phyloP scores from a whole-genome alignment of 2,888 invertebrate species.

The Enoplolaimus lenunculus region DNA sequence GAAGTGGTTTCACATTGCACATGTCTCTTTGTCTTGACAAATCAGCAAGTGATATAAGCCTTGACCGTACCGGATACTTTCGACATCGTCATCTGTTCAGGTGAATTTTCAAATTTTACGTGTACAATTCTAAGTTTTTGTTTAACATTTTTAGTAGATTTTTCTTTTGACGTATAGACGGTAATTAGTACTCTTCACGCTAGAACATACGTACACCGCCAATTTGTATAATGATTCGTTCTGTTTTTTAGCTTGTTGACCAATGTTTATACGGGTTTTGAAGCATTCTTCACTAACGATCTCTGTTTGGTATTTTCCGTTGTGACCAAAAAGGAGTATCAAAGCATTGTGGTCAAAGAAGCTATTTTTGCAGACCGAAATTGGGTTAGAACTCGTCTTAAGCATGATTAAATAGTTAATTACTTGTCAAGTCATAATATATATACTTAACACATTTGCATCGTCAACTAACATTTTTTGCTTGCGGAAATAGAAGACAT shows the following conservation, averaged over 20 bases:
- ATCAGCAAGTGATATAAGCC: not conserved
- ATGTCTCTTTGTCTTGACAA: slow-evolving; percentile 3
- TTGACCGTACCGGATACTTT: slow-evolving; percentile 3
- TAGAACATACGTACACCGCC: not conserved
- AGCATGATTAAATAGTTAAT: slow-evolving; percentile 8
- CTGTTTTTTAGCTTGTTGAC: slow-evolving; percentile 46
- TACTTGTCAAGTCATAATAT: too few relatives aligned
- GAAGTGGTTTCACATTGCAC: not conserved
- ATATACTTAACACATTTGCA: too few relatives aligned
- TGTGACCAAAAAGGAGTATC: slow-evolving; percentile 50
- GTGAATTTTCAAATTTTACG: too few relatives aligned
- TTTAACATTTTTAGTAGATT: too few relatives aligned
- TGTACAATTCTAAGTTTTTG: too few relatives aligned
- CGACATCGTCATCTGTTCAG: slow-evolving; percentile 13
- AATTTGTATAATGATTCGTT: not conserved
- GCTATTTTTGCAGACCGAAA: slow-evolving; percentile 43
- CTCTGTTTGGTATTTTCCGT: slow-evolving; percentile 50
- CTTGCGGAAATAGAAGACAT: too few relatives aligned
- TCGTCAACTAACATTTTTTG: too few relatives aligned
- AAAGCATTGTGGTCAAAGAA: slow-evolving; percentile 48
- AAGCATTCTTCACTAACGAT: slow-evolving; percentile 50
- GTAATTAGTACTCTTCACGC: too few relatives aligned
- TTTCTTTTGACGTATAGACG: too few relatives aligned
- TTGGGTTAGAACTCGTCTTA: slow-evolving; percentile 42
- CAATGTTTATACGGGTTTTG: slow-evolving; percentile 49